Conservation (phyloP, 2,113 vertebrate species). For the Gallinago paraguaiae region DNA sequence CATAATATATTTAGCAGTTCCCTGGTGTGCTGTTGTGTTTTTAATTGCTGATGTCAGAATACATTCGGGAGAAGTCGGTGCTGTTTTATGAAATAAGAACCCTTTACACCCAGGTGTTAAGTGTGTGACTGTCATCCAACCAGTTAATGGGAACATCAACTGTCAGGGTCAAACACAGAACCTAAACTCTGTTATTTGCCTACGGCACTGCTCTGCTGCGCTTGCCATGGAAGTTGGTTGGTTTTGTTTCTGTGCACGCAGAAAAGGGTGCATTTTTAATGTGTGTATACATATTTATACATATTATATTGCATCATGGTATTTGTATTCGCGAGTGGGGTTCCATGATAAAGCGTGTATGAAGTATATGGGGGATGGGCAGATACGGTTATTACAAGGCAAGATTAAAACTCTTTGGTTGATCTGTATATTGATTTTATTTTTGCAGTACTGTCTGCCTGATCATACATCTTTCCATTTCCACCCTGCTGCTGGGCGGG, state of each 20-base stretch:
- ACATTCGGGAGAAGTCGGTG: neutral
- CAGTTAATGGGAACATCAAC: neutral
- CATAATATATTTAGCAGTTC: constrained; percentile 32
- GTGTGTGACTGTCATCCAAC: neutral
- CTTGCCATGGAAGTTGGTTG: neutral
- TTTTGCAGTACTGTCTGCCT: neutral
- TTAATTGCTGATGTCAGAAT: neutral
- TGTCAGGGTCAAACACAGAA: neutral
- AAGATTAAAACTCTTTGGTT: neutral
- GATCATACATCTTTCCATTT: neutral
- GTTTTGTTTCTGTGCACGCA: neutral
- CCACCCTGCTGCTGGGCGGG: neutral
- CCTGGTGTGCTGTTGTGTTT: neutral
- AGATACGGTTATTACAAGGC: neutral
- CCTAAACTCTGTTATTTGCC: neutral
- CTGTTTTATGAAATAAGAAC: neutral
- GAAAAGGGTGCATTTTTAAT: neutral
- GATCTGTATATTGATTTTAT: constrained; percentile 19
- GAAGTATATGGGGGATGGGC: neutral
- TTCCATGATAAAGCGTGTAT: neutral
- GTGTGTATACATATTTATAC: neutral
- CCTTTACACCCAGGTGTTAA: neutral
- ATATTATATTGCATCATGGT: accelerated
- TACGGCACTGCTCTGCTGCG: neutral
- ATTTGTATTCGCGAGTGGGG: neutral